Conservation (phyloP, 2,888 invertebrate species). For the Calameuta pallipes region DNA sequence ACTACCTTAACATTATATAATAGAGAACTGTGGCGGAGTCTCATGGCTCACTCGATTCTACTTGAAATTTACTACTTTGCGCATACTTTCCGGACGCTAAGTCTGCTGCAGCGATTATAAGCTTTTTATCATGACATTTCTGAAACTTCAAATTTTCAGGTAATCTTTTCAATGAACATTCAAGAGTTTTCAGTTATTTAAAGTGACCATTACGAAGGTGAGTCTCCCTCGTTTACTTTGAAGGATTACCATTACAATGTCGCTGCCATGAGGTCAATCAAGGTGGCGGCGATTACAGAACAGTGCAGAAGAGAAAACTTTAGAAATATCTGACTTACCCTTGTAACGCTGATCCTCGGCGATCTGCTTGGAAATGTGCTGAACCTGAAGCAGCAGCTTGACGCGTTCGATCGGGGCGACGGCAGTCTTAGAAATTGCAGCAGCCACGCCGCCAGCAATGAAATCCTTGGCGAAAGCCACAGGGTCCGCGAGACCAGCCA, state of each 20-base stretch:
- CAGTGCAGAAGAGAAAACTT: background rate
- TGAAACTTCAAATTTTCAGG: background rate
- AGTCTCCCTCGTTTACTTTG: background rate
- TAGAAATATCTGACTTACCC: conserved; percentile 69
- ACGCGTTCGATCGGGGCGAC: conserved; percentile 97
- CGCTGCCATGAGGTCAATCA: background rate
- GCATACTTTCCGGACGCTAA: too few species aligned
- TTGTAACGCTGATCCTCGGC: conserved; percentile 89
- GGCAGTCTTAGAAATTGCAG: conserved; percentile 93
- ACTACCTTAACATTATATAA: background rate
- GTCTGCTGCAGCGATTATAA: background rate
- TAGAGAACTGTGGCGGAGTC: background rate
- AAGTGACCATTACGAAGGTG: background rate
- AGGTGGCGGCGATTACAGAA: background rate
- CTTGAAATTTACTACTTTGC: background rate
- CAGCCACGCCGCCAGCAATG: conserved; percentile 90
- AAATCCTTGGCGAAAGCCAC: conserved; percentile 91
- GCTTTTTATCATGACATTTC: background rate
- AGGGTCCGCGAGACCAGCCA: conserved; percentile 75
- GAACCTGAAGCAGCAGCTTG: conserved; percentile 93
- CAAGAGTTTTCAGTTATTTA: background rate
- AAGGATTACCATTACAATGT: background rate
- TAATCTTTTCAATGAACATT: too few species aligned
- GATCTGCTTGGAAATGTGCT: conserved; percentile 93
- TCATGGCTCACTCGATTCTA: background rate